Evolutionary conservation across 2,888 invertebrate genomes (phyloP).

Genomic region (Agrotis segetum): DNA sequence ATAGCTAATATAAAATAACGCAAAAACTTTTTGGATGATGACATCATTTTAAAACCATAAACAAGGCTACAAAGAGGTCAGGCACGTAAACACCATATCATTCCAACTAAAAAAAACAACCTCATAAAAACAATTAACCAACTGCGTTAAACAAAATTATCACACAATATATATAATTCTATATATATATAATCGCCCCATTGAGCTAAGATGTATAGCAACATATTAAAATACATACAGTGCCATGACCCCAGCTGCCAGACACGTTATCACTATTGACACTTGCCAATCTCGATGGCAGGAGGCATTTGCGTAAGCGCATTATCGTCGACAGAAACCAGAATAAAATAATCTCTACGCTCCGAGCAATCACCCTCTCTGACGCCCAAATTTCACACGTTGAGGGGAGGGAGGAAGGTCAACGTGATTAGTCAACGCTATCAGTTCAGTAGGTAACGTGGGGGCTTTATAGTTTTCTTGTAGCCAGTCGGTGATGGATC

Average conservation of each 20-base stretch:
- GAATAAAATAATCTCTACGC: conserved; percentile 59
- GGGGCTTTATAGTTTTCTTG: conserved; percentile 73
- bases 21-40: too few relatives aligned
- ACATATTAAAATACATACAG: conserved; percentile 71
- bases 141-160: conserved; percentile 25
- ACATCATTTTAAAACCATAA: too few relatives aligned
- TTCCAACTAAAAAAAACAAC: neutral
- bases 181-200: conserved; percentile 23
- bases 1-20: too few relatives aligned
- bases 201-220: conserved; percentile 50
- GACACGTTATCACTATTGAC: conserved; percentile 86
- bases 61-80: neutral
- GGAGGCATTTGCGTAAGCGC: conserved; percentile 88
- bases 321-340: conserved; percentile 76
- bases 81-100: neutral
- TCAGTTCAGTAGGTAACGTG: conserved; percentile 82
- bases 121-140: neutral
- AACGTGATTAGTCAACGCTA: conserved; percentile 71
- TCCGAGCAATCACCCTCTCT: conserved; percentile 2
- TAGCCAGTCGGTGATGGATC: conserved; percentile 86
- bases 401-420: conserved; percentile 64
- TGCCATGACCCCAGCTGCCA: conserved; percentile 80
- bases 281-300: conserved; percentile 81
- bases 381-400: conserved; percentile 6
- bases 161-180: neutral